A percentile compares a stretch with the other conserved stretches of the same genome.
Conservation (phyloP, 2,797 vertebrate species). For the Tenualosa ilisha region DNA sequence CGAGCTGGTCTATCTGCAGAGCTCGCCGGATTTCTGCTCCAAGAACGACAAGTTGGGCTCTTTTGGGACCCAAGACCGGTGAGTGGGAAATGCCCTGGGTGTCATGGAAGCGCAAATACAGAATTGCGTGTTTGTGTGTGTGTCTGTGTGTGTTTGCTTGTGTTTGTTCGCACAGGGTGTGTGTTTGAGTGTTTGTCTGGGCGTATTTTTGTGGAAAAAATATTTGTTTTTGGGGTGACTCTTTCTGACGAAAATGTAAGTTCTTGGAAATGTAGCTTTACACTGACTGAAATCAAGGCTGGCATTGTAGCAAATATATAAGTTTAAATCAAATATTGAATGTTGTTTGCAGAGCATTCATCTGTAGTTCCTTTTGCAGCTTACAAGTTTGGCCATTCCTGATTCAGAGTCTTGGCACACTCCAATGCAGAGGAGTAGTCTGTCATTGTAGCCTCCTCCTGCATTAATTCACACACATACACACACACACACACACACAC, state of each 20-base stretch:
- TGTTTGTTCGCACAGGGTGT: neutral
- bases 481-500: neutral
- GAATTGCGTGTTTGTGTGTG: neutral
- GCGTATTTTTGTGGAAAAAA: neutral
- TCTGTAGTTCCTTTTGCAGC: neutral
- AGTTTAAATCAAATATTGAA: neutral
- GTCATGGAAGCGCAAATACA: neutral
- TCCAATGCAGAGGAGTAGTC: neutral
- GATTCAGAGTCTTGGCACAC: neutral
- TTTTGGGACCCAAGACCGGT: constrained; percentile 96
- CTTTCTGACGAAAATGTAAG: neutral
- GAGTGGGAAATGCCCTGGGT: constrained; percentile 43
- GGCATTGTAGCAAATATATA: neutral
- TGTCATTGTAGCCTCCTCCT: neutral
- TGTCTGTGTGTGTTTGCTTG: neutral
- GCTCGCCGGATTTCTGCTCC: constrained; percentile 93
- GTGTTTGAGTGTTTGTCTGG: neutral
- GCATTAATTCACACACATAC: neutral
- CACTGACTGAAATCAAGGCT: neutral
- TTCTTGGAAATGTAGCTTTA: neutral
- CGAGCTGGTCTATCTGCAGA: constrained; percentile 95
- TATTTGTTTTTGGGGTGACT: neutral
- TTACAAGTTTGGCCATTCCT: neutral
- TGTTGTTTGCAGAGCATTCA: neutral
- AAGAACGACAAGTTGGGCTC: constrained; percentile 95